Evolutionary conservation across 2,888 invertebrate genomes (phyloP).

Genomic region (Taphrorychus bicolor): DNA sequence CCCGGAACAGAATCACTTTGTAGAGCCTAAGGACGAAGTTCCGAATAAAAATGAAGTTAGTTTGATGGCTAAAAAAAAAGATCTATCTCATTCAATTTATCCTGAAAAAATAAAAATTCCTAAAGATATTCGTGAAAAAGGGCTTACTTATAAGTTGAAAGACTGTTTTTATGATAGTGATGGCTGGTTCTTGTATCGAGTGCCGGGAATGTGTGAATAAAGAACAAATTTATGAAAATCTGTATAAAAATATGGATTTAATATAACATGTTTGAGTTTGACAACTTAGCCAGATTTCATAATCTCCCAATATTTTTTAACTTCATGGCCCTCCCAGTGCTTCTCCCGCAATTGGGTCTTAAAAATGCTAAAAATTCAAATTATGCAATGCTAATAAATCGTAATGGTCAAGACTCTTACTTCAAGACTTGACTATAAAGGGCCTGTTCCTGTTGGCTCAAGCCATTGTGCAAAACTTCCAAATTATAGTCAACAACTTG

Average conservation of each 20-base stretch:
- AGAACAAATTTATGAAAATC: neutral
- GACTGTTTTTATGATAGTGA: slow-evolving; percentile 84
- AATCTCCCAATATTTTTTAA: slow-evolving; percentile 51
- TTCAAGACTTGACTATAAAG: slow-evolving; percentile 59
- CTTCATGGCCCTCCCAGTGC: slow-evolving; percentile 74
- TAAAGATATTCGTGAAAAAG: slow-evolving; percentile 66
- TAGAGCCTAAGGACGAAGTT: neutral
- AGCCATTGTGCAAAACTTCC: slow-evolving; percentile 67
- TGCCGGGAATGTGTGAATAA: slow-evolving; percentile 68
- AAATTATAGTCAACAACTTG: slow-evolving; percentile 70
- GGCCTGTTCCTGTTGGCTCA: slow-evolving; percentile 70
- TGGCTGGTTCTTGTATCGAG: slow-evolving; percentile 80
- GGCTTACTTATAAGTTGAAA: slow-evolving; percentile 75
- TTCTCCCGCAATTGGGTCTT: slow-evolving; percentile 56
- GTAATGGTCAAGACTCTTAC: slow-evolving; percentile 44
- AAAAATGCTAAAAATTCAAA: slow-evolving; percentile 59
- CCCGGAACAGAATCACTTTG: neutral
- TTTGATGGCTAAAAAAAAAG: slow-evolving; percentile 38
- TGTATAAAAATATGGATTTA: neutral
- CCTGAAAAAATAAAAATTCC: slow-evolving; percentile 75
- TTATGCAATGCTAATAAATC: neutral
- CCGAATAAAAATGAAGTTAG: neutral
- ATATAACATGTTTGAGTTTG: neutral
- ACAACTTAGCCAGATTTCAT: slow-evolving; percentile 7
- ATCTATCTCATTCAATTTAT: slow-evolving; percentile 57